These are phyloP conservation scores for Chitala chitala DNA, from an alignment of 2,113 vertebrate genomes.

Conservation along the genomic window DNA sequence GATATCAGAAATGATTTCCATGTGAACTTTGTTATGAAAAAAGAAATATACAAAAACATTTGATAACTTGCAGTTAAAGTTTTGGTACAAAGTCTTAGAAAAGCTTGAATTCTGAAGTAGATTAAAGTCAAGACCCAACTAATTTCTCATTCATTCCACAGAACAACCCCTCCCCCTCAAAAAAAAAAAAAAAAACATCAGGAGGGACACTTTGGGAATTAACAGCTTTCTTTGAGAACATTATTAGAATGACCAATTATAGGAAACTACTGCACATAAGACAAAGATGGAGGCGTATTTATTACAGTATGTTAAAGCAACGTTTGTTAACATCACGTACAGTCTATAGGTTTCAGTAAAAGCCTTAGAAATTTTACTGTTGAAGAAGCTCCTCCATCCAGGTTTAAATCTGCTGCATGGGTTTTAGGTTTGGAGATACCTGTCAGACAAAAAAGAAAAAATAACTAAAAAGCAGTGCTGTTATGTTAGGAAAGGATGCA, in stretches of 20 bases:
- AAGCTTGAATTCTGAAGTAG: slow-evolving; percentile 18
- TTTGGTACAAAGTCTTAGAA: slow-evolving; percentile 33
- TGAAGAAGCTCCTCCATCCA: not conserved
- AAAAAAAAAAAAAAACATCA: not conserved
- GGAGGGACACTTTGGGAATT: not conserved
- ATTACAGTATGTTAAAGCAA: not conserved
- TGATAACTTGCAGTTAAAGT: slow-evolving; percentile 18
- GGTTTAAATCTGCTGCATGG: slow-evolving; percentile 78
- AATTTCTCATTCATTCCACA: too few relatives aligned
- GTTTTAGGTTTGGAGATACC: slow-evolving; percentile 79
- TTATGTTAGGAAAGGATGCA: not conserved
- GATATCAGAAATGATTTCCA: slow-evolving; percentile 23
- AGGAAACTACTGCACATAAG: too few relatives aligned
- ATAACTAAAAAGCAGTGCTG: not conserved
- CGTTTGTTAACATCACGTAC: not conserved
- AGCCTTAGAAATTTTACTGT: not conserved
- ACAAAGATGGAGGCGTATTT: too few relatives aligned
- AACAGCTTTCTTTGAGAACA: not conserved
- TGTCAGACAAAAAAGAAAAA: slow-evolving; percentile 44
- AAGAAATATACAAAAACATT: not conserved
- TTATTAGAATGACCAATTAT: too few relatives aligned
- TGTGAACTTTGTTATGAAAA: not conserved
- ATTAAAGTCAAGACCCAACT: slow-evolving; percentile 26
- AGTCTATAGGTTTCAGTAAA: not conserved
- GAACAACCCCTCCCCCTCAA: too few relatives aligned